Percentiles rank a stretch among this genome's conserved stretches.
Conservation (phyloP, 2,797 vertebrate genomes). For the Streptopelia turtur region DNA sequence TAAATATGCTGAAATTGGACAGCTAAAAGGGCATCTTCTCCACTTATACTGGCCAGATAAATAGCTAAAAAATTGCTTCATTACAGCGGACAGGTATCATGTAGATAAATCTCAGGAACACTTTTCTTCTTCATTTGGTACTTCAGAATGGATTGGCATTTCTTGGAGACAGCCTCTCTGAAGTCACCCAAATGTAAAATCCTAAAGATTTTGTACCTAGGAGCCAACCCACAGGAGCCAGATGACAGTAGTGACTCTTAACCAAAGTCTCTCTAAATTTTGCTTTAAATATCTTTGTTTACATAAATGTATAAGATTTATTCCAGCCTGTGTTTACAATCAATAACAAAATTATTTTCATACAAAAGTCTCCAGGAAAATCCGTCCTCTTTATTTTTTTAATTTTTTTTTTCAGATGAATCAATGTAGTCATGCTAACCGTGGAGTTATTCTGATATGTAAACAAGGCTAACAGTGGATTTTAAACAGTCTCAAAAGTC, state of each 20-base stretch:
- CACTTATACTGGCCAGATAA: not conserved
- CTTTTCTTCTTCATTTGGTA: not conserved
- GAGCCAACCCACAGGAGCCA: not conserved
- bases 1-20: not conserved
- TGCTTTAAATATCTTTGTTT: not conserved
- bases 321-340: not conserved
- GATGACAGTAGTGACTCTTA: not conserved
- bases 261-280: not conserved
- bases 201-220: not conserved
- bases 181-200: not conserved
- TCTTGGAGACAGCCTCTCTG: not conserved
- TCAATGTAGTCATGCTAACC: not conserved
- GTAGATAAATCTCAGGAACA: not conserved
- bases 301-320: not conserved
- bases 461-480: not conserved
- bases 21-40: not conserved
- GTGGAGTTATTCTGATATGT: not conserved
- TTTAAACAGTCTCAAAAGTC: not conserved
- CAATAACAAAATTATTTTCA: not conserved
- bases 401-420: not conserved
- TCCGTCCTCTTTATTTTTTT: not conserved
- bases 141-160: not conserved
- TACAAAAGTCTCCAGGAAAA: not conserved
- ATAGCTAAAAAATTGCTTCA: not conserved
- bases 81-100: not conserved